Evolutionary conservation across 2,113 vertebrate genomes (phyloP).

Genomic region (Rostratula benghalensis): DNA sequence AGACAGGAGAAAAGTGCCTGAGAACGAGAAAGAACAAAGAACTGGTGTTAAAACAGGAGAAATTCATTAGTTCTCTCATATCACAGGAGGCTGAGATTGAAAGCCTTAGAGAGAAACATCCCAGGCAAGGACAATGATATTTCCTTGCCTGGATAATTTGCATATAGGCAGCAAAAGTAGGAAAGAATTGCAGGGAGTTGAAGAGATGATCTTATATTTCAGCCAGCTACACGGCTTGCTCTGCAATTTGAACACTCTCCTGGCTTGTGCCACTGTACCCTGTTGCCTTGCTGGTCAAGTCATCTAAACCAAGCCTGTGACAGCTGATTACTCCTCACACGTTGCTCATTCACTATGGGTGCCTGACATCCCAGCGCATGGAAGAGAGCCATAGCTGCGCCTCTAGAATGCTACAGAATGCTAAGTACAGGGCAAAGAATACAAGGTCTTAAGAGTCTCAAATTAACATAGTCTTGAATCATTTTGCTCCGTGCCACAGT

Average conservation of each 20-base stretch:
- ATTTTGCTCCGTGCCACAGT: background rate
- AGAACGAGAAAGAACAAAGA: background rate
- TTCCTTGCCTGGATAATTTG: background rate
- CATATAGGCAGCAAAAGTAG: background rate
- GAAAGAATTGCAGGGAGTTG: background rate
- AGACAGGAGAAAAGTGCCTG: background rate
- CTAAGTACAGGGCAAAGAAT: conserved; percentile 32
- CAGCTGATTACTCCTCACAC: background rate
- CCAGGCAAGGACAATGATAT: background rate
- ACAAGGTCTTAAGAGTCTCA: background rate
- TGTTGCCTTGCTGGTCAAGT: background rate
- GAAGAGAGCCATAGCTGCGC: background rate
- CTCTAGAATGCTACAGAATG: conserved; percentile 34
- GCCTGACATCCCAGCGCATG: background rate
- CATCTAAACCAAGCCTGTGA: background rate
- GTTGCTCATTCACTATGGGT: background rate
- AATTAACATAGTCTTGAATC: conserved; percentile 36
- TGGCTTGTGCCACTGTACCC: background rate
- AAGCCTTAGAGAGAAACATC: background rate
- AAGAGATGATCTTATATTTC: background rate
- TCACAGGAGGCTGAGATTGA: background rate
- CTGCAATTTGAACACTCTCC: background rate
- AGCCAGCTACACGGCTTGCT: background rate
- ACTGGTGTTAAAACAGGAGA: background rate
- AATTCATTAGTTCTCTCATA: background rate